Evolutionary conservation across 2,888 invertebrate species (phyloP), one percentile per base, ranked within the genome.

Genomic region (Noctua comes): DNA sequence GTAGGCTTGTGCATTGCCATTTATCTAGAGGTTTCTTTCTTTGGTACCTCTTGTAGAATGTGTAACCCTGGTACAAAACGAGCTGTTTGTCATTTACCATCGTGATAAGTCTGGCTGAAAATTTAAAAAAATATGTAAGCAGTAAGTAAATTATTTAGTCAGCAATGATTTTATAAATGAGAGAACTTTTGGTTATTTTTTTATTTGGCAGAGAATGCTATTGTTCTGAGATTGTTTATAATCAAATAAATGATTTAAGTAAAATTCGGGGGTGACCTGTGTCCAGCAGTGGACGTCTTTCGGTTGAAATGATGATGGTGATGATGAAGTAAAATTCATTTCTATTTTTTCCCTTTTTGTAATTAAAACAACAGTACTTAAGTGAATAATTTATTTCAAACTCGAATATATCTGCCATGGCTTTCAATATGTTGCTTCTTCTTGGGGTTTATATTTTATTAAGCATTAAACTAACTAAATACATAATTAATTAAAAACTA

Each of bases 1-100:
- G 89, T 21, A 79, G 81, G 36, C 73, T 80, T 7, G 85, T 86
- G 36, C 88, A 88, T 48, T 78, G 70, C 88, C 88, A 90, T 71
- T 79, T 86, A 36, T 77, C 75, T 0, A 64, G 48, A 5, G 46
- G 71, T 24, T n/a, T 77, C 54, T 85, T 84, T 40, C 82, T 83
- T 27, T 73, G 70, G 16, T 80, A 79, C 54, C 69, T 76, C 57
- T 73, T 76, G 70, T 86, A 86, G 66, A 88, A 91, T 0, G 87
- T 87, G 73, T 86, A 89, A 10, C 85, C 87, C 43, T 86, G 70
- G 73, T 83, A 79, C 65, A 79, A n/a, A 24, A 79, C 21, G 0
- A 73, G 73, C 46, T 81, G 27, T n/a, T 79, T 79, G 2, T 73
- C 73, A 8, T 80, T 81, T 31, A 79, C 5, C 79, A 79, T 79